These are phyloP conservation scores for Schmidtea mediterranea DNA, from an alignment of 1,140 invertebrate species.

Conservation along the genomic window DNA sequence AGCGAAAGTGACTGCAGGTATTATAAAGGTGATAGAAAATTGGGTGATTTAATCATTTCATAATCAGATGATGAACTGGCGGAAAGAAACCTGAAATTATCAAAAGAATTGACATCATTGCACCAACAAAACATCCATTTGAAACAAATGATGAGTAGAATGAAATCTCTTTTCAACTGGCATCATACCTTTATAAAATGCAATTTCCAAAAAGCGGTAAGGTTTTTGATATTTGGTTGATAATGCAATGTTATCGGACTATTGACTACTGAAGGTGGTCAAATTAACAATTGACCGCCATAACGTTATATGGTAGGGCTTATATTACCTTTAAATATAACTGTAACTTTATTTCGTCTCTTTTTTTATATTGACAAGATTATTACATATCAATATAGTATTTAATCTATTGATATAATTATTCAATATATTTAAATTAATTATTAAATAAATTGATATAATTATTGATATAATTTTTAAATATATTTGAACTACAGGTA, in stretches of 20 bases:
- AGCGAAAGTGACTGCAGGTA: slow-evolving; percentile 4
- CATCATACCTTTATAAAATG: slow-evolving; percentile 15
- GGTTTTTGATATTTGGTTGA: background rate
- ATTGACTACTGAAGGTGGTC: too few species aligned
- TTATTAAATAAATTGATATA: too few species aligned
- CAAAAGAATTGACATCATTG: slow-evolving; percentile 13
- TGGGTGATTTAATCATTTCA: background rate
- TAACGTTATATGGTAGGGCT: too few species aligned
- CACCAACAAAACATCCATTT: slow-evolving; percentile 19
- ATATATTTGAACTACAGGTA: too few species aligned
- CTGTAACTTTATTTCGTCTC: slow-evolving; percentile 4
- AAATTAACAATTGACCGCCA: too few species aligned
- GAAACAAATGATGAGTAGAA: slow-evolving; percentile 15
- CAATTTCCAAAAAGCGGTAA: slow-evolving; percentile 15
- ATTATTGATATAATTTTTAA: too few species aligned
- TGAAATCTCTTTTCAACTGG: slow-evolving; percentile 20
- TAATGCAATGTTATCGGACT: background rate
- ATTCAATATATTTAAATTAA: too few species aligned
- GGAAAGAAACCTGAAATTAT: slow-evolving; percentile 11
- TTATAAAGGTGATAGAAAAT: too few species aligned
- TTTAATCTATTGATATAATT: too few species aligned
- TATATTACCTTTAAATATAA: background rate
- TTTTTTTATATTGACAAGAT: too few species aligned
- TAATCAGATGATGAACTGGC: slow-evolving; percentile 12
- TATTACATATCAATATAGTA: too few species aligned